phyloP scores from a whole-genome alignment of 2,113 vertebrate species.

The Indri indri region DNA sequence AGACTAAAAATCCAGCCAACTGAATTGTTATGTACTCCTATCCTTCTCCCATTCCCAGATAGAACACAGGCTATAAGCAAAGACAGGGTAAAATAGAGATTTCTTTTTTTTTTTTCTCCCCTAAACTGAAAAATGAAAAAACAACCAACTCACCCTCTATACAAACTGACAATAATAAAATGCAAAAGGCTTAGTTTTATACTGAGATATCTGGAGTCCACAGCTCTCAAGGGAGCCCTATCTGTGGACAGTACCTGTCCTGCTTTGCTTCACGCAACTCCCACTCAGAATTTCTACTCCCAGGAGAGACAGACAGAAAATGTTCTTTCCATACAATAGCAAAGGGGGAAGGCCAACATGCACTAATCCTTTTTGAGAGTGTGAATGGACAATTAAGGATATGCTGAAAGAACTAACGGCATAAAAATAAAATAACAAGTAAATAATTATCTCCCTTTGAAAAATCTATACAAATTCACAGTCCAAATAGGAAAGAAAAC shows the following conservation, averaged over 20 bases:
- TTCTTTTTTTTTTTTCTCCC: neutral
- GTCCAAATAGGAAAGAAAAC: neutral
- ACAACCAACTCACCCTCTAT: fast-evolving
- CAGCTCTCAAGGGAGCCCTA: neutral
- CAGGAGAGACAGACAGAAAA: neutral
- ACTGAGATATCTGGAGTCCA: neutral
- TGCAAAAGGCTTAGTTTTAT: neutral
- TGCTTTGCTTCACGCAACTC: neutral
- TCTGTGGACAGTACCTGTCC: neutral
- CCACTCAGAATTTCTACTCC: neutral
- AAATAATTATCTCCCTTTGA: neutral
- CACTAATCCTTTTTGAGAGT: neutral
- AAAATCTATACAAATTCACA: neutral
- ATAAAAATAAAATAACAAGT: neutral
- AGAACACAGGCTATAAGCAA: neutral
- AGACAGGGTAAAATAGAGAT: neutral
- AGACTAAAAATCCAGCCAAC: neutral
- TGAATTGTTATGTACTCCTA: neutral
- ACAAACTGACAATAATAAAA: neutral
- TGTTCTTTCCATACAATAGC: neutral
- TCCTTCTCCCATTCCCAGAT: neutral
- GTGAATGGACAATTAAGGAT: neutral
- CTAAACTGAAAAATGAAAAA: neutral
- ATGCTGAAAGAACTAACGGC: neutral
- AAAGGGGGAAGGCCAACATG: neutral